Base-by-base conservation (phyloP, 2,113 vertebrate genomes). In the Eptesicus fuscus region DNA sequence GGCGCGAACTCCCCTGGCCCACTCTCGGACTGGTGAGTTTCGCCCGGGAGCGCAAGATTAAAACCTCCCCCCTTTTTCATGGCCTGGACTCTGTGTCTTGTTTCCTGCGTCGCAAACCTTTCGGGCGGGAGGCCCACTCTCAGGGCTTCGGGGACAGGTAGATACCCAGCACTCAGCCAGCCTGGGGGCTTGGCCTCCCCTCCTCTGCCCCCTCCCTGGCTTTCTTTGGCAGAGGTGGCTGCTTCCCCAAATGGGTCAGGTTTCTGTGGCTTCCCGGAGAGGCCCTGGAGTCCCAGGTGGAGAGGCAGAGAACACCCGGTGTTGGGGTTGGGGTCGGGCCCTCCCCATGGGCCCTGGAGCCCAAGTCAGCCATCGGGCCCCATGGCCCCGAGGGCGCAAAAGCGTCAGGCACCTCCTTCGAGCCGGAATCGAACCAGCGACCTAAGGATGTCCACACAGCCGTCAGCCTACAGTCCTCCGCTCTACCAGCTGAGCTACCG, bases 401-500 rank as follows among this genome's bases (percentile, higher is more conserved):
- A 87, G 35, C 2, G 0, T 7, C 4, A 7, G 8, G 42, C 95
- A 92, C 51, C 91, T 99, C 98, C 99, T 99, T 99, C 98, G 98
- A 99, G 98, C 99, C 95, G 82, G 98, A 99, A 95, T 99, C 97
- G 98, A 99, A 99, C 98, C 98, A 99, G 98, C 96, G 93, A 99
- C 98, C 98, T 99, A 99, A 99, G 98, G 98, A 99, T 99, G 2
- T 10, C 95, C 25, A 1, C 32, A 13, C 49, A 0, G 23, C 7
- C n/a, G 9, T 2, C 22, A 0, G 0, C 91, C 97, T 99, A 99
- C 98, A 98, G 98, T 99, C 98, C 98, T 98, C 98, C 98, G 98
- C 98, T 99, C 99, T 98, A 98, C 99, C 98, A 98, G 98, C 98
- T 99, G 98, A 98, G 98, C 98, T 98, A 99, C 98, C 99, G 98